phyloP scores from a whole-genome alignment of 2,113 vertebrate species.

The Micronisus gabar region DNA sequence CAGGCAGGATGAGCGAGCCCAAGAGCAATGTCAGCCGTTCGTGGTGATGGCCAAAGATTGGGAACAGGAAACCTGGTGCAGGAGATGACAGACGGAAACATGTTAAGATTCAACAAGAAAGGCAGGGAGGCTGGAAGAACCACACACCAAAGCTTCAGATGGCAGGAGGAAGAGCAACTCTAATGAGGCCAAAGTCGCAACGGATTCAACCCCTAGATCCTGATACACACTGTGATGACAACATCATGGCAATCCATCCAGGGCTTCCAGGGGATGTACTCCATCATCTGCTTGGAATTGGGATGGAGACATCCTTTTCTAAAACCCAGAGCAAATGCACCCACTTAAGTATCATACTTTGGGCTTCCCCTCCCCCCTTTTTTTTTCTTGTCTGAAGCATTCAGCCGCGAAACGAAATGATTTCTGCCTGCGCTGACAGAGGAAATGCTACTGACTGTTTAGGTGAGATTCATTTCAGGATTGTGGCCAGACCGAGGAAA shows the following conservation, averaged over 20 bases:
- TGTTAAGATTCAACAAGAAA: not conserved
- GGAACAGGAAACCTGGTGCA: not conserved
- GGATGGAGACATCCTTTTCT: not conserved
- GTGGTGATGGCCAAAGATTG: not conserved
- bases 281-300: not conserved
- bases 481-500: not conserved
- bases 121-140: not conserved
- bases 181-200: not conserved
- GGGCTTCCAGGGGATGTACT: not conserved
- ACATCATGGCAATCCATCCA: not conserved
- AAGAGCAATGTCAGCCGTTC: not conserved
- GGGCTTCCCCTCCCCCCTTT: not conserved
- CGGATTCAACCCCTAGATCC: not conserved
- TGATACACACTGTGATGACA: fast-evolving
- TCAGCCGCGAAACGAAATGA: fast-evolving
- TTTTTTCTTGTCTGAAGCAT: not conserved
- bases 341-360: not conserved
- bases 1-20: not conserved
- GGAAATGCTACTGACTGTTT: not conserved
- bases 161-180: not conserved
- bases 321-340: not conserved
- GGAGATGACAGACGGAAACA: not conserved
- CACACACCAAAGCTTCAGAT: not conserved
- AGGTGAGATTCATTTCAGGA: conserved; percentile 29
- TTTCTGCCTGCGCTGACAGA: not conserved